Base-by-base conservation (phyloP, 2,888 invertebrate genomes). In the Eupithecia exiguata region DNA sequence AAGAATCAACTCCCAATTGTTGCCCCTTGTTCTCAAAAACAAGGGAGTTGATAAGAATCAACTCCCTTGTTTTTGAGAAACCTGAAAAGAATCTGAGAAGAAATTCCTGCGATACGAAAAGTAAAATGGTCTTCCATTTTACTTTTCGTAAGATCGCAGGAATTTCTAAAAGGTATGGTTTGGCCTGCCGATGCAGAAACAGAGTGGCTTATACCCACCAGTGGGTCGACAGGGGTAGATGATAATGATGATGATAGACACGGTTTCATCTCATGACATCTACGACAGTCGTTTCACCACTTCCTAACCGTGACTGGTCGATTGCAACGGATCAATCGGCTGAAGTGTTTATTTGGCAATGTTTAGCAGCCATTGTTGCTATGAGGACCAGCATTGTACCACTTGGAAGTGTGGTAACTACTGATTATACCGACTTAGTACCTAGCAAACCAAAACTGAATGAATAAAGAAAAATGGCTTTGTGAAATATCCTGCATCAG, bases 311-410 rank as follows among this genome's bases (percentile, higher is more conserved):
- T 66, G 40, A 38, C 49, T 68, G 38, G 61, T 62, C 61, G 66
- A 38, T 65, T 66, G 66, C 40, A 66, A 38, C 10, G 38, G 16
- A 43, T 72, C 36, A 36, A 69, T 40, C 36, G 16, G n/a, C 21
- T 21, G 69, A 21, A 49, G 35, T 68, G 68, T 68, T 49, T 49
- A 49, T 49, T 46, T 49, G 74, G 74, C 66, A 66, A 66, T 43
- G 40, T 38, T 40, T 40, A 63, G 63, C 63, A 1, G 58, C 58
- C 58, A 36, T 65, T 65, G 62, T 35, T 62, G 21, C 63, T 21
- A 38, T 65, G 36, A 58, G 25, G 63, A n/a, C 36, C 63, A 5
- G 21, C 21, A 21, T 21, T 21, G n/a, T 65, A 65, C 63, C n/a
- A 36, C 30, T 65, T 30, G 35, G 18, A 36, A 36, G 63, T 35